Evolutionary conservation across 2,797 vertebrate genomes (phyloP).

Genomic region (Bryconaethiops microstoma): DNA sequence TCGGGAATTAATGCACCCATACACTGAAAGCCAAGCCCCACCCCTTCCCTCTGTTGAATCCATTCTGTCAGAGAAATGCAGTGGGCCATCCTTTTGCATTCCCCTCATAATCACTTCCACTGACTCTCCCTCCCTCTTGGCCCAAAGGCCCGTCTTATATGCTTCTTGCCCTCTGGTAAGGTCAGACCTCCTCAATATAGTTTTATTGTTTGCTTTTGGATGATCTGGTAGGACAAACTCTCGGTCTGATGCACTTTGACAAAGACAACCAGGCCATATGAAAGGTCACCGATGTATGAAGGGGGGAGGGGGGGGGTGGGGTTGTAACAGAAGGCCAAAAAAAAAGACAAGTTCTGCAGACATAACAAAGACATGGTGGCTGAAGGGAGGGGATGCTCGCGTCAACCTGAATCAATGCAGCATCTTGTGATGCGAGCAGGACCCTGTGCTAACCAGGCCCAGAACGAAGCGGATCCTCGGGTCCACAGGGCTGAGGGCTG

Average conservation of each 20-base stretch:
- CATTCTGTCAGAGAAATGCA: slow-evolving; percentile 8
- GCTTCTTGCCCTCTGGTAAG: slow-evolving; percentile 39
- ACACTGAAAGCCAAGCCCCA: background rate
- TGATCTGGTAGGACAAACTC: slow-evolving; percentile 55
- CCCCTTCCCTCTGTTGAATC: background rate
- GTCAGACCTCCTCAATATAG: slow-evolving; percentile 31
- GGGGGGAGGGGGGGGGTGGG: slow-evolving; percentile 30
- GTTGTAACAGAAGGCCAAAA: slow-evolving; percentile 36
- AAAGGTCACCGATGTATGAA: slow-evolving; percentile 67
- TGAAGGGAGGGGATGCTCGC: slow-evolving; percentile 69
- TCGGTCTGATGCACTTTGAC: slow-evolving; percentile 53
- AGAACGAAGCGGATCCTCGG: slow-evolving; percentile 5
- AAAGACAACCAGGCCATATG: slow-evolving; percentile 57
- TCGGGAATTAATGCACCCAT: background rate
- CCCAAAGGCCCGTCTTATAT: slow-evolving; percentile 26
- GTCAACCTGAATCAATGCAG: slow-evolving; percentile 74
- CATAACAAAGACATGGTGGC: slow-evolving; percentile 71
- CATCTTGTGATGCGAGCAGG: slow-evolving; percentile 74
- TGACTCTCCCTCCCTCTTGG: background rate
- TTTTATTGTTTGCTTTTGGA: slow-evolving; percentile 65
- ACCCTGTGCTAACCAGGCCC: slow-evolving; percentile 70
- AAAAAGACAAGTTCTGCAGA: slow-evolving; percentile 62
- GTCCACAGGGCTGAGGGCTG: slow-evolving; percentile 21
- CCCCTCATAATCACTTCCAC: slow-evolving; percentile 2
- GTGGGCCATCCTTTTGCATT: background rate